Percentiles rank a stretch among this genome's conserved stretches.
Conservation (phyloP, 2,113 vertebrate genomes). For the Chaetodon auriga region DNA sequence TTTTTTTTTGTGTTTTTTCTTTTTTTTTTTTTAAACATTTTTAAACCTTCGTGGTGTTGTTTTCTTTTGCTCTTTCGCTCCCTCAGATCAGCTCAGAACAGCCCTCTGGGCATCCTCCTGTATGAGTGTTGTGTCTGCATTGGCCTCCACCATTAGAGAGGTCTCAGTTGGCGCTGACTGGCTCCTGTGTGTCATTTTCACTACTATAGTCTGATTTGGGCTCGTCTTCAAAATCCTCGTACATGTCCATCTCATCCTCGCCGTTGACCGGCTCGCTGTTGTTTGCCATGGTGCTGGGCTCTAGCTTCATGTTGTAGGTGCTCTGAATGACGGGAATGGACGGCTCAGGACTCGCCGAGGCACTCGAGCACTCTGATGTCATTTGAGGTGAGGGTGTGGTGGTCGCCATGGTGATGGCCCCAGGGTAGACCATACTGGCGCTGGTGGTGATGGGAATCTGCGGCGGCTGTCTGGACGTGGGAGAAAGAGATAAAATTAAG, state of each 20-base stretch:
- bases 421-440: constrained; percentile 96
- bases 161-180: constrained; percentile 95
- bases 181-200: constrained; percentile 96
- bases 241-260: constrained; percentile 98
- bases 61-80: constrained; percentile 66
- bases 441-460: constrained; percentile 97
- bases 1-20: constrained; percentile 15
- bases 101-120: constrained; percentile 57
- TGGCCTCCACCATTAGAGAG: constrained; percentile 12
- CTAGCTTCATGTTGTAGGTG: constrained; percentile 97
- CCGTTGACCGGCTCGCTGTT: constrained; percentile 92
- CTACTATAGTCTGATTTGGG: constrained; percentile 99
- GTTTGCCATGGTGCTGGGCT: constrained; percentile 88
- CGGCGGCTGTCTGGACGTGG: constrained; percentile 92
- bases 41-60: constrained; percentile 62
- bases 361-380: constrained; percentile 99
- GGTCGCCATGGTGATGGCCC: constrained; percentile 95
- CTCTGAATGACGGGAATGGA: constrained; percentile 98
- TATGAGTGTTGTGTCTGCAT: constrained; percentile 51
- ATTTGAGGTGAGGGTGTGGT: constrained; percentile 98
- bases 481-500: constrained; percentile 9
- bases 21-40: constrained; percentile 35
- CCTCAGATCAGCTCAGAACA: constrained; percentile 62
- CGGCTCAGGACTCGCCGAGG: constrained; percentile 97
- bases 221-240: constrained; percentile 98